Conservation (phyloP, 2,888 invertebrate species). For the Chrysolina haemoptera region DNA sequence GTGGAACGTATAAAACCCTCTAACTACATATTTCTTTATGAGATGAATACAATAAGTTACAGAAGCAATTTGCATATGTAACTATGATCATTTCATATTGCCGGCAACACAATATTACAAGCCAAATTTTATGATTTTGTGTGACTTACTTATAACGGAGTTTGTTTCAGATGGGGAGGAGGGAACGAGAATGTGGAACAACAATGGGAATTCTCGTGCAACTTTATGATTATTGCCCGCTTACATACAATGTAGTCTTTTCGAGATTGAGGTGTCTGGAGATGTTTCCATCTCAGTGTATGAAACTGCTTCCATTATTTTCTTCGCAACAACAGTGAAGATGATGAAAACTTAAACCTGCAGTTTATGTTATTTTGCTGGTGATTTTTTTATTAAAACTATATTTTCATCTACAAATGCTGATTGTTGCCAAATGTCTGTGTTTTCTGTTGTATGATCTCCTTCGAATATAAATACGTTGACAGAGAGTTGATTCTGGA, state of each 20-base stretch:
- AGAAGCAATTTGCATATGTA: conserved; percentile 70
- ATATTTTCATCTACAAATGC: too few species aligned
- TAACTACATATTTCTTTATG: conserved; percentile 58
- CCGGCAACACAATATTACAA: conserved; percentile 40
- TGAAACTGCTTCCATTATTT: not conserved
- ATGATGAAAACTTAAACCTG: too few species aligned
- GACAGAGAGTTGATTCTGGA: too few species aligned
- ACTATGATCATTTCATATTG: conserved; percentile 55
- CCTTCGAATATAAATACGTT: too few species aligned
- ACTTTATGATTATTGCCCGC: conserved; percentile 20
- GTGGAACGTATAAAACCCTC: conserved; percentile 40
- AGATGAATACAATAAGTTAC: conserved; percentile 68
- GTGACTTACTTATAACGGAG: conserved; percentile 53
- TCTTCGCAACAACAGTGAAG: not conserved
- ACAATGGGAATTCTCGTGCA: conserved; percentile 11
- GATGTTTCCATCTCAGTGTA: not conserved
- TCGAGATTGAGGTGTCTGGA: conserved; percentile 6
- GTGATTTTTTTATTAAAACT: too few species aligned
- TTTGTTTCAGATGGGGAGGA: conserved; percentile 47
- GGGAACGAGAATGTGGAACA: conserved; percentile 35
- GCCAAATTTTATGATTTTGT: conserved; percentile 50
- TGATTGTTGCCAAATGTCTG: too few species aligned
- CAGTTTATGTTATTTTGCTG: too few species aligned
- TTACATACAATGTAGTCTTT: conserved; percentile 7
- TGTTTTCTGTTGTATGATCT: too few species aligned